Percentiles rank a stretch among this genome's conserved stretches.
Conservation (phyloP, 1,140 invertebrate species). For the Pseudomyrmex dendroicus region DNA sequence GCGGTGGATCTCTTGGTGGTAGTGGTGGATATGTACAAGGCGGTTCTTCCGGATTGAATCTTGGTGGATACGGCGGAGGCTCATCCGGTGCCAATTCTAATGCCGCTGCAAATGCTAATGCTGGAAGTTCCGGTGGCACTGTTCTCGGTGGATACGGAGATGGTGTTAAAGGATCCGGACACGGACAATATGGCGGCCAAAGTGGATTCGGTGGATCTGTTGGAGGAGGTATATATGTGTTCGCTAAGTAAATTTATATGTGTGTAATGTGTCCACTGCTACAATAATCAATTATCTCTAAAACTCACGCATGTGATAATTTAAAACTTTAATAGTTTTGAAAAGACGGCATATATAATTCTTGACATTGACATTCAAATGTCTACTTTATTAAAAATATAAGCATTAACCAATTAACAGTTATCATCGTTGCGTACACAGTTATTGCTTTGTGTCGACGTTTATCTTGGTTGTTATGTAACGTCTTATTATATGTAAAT, state of each 20-base stretch:
- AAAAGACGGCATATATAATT: neutral
- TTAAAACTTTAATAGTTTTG: neutral
- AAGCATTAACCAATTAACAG: neutral
- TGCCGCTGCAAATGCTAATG: conserved; percentile 56
- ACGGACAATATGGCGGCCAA: conserved; percentile 28
- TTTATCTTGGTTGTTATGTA: conserved; percentile 31
- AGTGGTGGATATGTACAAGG: conserved; percentile 8
- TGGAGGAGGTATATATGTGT: conserved; percentile 28
- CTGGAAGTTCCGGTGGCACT: conserved; percentile 39
- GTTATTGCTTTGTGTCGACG: neutral
- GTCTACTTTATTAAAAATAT: conserved; percentile 15
- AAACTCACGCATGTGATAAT: neutral
- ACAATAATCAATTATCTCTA: neutral
- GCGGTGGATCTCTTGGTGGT: neutral
- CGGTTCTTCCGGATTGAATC: conserved; percentile 9
- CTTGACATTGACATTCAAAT: conserved; percentile 1
- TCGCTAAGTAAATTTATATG: conserved; percentile 8
- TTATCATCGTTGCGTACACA: conserved; percentile 17
- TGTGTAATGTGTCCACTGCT: neutral
- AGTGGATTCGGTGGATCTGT: conserved; percentile 26
- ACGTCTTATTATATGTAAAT: conserved; percentile 47
- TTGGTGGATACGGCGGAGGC: conserved; percentile 24
- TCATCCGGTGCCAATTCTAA: conserved; percentile 47
- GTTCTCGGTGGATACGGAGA: conserved; percentile 30
- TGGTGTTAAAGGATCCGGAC: conserved; percentile 31